phyloP scores from a whole-genome alignment of 2,113 vertebrate species.

The Maccullochella peelii region DNA sequence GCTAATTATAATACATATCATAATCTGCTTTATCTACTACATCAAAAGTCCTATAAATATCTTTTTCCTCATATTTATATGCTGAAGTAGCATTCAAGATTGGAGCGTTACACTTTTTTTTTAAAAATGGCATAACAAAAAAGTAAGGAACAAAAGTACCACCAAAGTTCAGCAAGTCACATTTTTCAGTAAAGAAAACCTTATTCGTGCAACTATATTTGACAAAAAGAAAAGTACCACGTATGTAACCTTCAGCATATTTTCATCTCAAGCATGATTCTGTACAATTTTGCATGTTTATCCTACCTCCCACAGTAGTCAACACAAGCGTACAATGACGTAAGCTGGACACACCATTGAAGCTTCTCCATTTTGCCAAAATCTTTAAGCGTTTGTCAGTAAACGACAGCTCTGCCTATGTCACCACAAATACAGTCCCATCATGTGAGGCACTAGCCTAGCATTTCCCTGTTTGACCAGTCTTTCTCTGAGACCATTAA shows the following conservation, averaged over 20 bases:
- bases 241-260: slow-evolving; percentile 85
- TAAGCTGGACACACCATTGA: slow-evolving; percentile 23
- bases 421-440: slow-evolving; percentile 52
- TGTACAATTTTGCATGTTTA: slow-evolving; percentile 87
- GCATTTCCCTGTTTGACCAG: slow-evolving; percentile 64
- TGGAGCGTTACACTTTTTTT: slow-evolving; percentile 85
- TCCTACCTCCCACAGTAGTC: slow-evolving; percentile 87
- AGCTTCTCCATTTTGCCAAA: slow-evolving; percentile 42
- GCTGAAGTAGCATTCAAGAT: slow-evolving; percentile 89
- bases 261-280: slow-evolving; percentile 88
- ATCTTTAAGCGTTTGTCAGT: slow-evolving; percentile 45
- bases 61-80: slow-evolving; percentile 89
- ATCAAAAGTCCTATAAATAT: slow-evolving; percentile 88
- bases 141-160: slow-evolving; percentile 85
- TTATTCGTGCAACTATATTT: slow-evolving; percentile 88
- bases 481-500: slow-evolving; percentile 64
- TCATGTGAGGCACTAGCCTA: slow-evolving; percentile 64
- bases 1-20: slow-evolving; percentile 85
- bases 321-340: slow-evolving; percentile 73
- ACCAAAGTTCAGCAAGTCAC: slow-evolving; percentile 87
- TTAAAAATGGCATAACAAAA: slow-evolving; percentile 75
- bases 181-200: slow-evolving; percentile 85
- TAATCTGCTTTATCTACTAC: slow-evolving; percentile 85
- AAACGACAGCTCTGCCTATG: slow-evolving; percentile 40
- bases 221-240: slow-evolving; percentile 90